phyloP scores from a whole-genome alignment of 2,797 vertebrate genomes.

The Melanotaenia maccullochi region DNA sequence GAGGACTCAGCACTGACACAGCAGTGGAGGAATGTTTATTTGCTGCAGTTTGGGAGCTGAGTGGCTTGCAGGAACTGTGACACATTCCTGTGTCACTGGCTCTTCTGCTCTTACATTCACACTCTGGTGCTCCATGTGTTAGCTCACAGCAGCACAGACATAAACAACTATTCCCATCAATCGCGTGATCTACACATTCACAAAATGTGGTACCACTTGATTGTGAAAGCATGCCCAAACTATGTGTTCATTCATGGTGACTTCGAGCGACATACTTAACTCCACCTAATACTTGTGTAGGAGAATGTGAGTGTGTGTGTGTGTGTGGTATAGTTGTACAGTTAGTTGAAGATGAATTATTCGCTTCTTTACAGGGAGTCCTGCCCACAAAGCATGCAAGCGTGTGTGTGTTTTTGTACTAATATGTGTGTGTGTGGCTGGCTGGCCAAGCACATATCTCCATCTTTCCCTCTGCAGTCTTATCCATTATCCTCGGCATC shows the following conservation, averaged over 20 bases:
- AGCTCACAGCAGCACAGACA: conserved; percentile 38
- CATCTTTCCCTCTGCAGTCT: conserved; percentile 58
- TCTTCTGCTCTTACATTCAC: conserved; percentile 53
- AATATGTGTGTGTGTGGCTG: conserved; percentile 31
- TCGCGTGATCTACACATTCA: conserved; percentile 20
- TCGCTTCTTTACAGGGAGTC: conserved; percentile 45
- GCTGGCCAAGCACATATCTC: conserved; percentile 63
- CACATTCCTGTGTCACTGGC: conserved; percentile 83
- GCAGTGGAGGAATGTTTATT: conserved; percentile 85
- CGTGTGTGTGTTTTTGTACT: conserved; percentile 17
- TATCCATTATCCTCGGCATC: conserved; percentile 74
- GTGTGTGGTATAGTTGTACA: conserved; percentile 38
- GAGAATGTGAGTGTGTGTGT: conserved; percentile 1
- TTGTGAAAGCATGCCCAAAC: conserved; percentile 31
- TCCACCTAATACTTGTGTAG: conserved; percentile 44
- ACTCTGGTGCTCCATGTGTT: conserved; percentile 41
- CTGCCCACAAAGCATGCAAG: conserved; percentile 51
- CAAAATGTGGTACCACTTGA: conserved; percentile 51
- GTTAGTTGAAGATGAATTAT: conserved; percentile 53
- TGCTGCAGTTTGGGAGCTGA: conserved; percentile 82
- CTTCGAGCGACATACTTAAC: conserved; percentile 48
- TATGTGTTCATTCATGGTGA: conserved; percentile 32
- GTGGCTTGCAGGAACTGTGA: conserved; percentile 83
- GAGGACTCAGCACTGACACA: conserved; percentile 83
- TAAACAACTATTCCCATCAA: conserved; percentile 18